Evolutionary conservation across 2,888 invertebrate genomes (phyloP), one percentile per base, ranked within the genome.

Genomic region (Standfussiana lucernea): DNA sequence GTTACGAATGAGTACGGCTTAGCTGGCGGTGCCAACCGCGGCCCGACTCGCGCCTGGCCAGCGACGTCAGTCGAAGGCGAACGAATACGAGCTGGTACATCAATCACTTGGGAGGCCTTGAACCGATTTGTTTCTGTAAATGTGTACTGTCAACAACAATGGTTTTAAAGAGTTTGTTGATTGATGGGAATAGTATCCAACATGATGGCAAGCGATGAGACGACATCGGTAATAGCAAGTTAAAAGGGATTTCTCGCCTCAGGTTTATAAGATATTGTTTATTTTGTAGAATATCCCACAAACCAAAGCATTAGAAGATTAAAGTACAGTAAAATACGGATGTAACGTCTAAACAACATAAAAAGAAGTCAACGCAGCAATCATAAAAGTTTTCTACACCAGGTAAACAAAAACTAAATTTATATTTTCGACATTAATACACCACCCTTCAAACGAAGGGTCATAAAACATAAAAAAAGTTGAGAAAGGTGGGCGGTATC

Each of bases 11-110:
- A 83, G 80, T 75, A 78, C 81, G 78, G 64, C 53, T 77, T 42
- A 82, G 67, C 84, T 79, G 89, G 89, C 69, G 76, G 90, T 91
- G 85, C 90, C 91, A 90, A 86, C 84, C 89, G 83, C 90, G 85
- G 83, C 76, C 72, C 75, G 72, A 40, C 79, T 80, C 76, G 70
- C 73, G 77, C 53, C 79, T 86, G 83, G 74, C 78, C 83, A 66
- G 72, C 64, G 78, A 88, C 86, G 82, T 83, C 73, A 75, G 37
- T 61, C 75, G 66, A 76, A 69, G 40, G 68, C 67, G 62, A 74
- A 70, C 77, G 42, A 80, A 84, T 82, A 80, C 84, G 65, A 81
- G 69, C 74, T 59, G 72, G 86, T 42, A 85, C 72, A 89, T 89
- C 89, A 73, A 84, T 88, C 88, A 86, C 35, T 77, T 64, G 11